Base-by-base conservation (phyloP, 2,113 vertebrate genomes). In the Larimichthys crocea region DNA sequence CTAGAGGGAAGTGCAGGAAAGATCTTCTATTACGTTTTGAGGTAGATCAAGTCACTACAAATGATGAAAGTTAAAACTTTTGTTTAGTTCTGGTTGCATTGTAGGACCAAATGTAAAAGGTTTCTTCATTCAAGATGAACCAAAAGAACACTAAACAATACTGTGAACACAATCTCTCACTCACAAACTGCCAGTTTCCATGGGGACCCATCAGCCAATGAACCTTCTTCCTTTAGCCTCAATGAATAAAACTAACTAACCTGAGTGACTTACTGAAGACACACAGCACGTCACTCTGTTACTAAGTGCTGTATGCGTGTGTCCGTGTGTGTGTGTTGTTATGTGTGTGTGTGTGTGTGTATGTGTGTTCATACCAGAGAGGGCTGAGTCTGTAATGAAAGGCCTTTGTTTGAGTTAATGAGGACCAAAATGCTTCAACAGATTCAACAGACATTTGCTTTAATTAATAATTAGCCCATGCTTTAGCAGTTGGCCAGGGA, bases 401-500 rank as follows among this genome's bases (percentile, higher is more conserved):
- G 81, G 84, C 83, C 77, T 90, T 91, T 93, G 89, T 91, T 84
- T 88, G 69, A 92, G 79, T 84, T 94, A 92, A 93, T 94, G 85
- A 90, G 84, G 79, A 87, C 84, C 86, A 90, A 89, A 90, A 87
- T 78, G 79, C 76, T 90, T 92, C 62, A 85, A 87, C 69, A 75
- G 85, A 80, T 88, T 92, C 79, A 87, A 89, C 86, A 86, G 76
- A 84, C 90, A 84, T 89, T 92, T 89, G 63, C 79, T 87, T 82
- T 86, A 60, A 87, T 82, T 91, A 84, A 89, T 90, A 90, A 91
- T 87, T 87, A 89, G 86, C 75, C 22, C 26, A 62, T 62, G 67
- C 56, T 81, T 85, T 78, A 80, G 67, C 68, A 56, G 26, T 71
- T 62, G 56, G 46, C 61, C 78, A 29, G 46, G 59, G 55, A 63